phyloP scores from a whole-genome alignment of 2,888 invertebrate species.

The Mesorhabditis sp. region DNA sequence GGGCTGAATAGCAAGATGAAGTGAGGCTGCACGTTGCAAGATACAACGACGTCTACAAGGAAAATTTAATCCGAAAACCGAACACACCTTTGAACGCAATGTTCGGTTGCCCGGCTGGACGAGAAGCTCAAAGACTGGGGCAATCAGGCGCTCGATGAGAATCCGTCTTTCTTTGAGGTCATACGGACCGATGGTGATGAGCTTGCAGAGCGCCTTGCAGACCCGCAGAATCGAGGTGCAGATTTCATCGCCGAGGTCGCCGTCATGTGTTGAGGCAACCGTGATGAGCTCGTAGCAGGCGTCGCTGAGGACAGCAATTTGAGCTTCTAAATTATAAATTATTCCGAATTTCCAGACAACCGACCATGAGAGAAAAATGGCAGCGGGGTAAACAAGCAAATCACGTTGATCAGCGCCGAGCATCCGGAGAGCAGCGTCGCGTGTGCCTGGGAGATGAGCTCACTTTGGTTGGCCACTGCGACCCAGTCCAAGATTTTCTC shows the following conservation, averaged over 20 bases:
- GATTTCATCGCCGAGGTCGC: neutral
- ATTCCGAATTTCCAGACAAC: neutral
- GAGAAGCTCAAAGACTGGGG: conserved; percentile 2
- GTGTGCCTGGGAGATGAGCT: conserved; percentile 33
- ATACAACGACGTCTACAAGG: neutral
- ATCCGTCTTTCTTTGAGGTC: too few relatives aligned
- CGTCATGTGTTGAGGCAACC: conserved; percentile 16
- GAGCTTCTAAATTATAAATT: conserved; percentile 7
- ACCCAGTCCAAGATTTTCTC: conserved; percentile 41
- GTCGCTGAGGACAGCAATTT: conserved; percentile 23
- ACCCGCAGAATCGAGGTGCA: neutral
- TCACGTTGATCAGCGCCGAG: conserved; percentile 45
- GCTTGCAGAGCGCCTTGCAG: conserved; percentile 6
- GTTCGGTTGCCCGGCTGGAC: neutral
- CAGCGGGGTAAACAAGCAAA: conserved; percentile 46
- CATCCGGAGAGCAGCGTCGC: conserved; percentile 46
- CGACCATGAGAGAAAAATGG: conserved; percentile 37
- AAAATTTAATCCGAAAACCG: neutral
- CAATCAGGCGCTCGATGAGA: neutral
- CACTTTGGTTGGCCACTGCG: conserved; percentile 38
- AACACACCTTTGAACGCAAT: neutral
- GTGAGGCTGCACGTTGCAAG: neutral
- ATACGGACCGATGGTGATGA: neutral
- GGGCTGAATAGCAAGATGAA: neutral
- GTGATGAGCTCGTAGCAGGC: conserved; percentile 27